A percentile compares a stretch with the other conserved stretches of the same genome.
phyloP scores from a whole-genome alignment of 2,113 vertebrate genomes.

The Helogale parvula region DNA sequence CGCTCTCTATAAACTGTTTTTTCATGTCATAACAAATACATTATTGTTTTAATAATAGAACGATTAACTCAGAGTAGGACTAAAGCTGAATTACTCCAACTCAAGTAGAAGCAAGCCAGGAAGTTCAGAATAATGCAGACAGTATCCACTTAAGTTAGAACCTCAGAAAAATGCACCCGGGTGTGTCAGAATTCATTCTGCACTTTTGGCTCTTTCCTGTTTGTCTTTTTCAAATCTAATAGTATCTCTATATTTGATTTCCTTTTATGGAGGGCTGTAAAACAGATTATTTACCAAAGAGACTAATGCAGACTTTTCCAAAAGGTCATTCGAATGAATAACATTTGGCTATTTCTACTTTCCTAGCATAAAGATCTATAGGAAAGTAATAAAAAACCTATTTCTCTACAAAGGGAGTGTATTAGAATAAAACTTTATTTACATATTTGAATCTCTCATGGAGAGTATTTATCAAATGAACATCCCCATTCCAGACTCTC shows the following conservation, averaged over 20 bases:
- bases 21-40: slow-evolving; percentile 82
- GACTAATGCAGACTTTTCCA: slow-evolving; percentile 61
- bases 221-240: slow-evolving; percentile 59
- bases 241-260: slow-evolving; percentile 52
- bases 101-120: slow-evolving; percentile 66
- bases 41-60: slow-evolving; percentile 83
- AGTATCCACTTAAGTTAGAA: slow-evolving; percentile 69
- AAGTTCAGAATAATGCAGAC: slow-evolving; percentile 53
- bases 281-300: slow-evolving; percentile 71
- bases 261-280: slow-evolving; percentile 27
- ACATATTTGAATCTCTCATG: slow-evolving; percentile 80
- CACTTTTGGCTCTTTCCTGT: slow-evolving; percentile 54
- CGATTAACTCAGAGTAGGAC: slow-evolving; percentile 73
- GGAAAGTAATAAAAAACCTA: slow-evolving; percentile 78
- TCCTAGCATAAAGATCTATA: slow-evolving; percentile 71
- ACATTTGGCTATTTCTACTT: slow-evolving; percentile 56
- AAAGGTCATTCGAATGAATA: slow-evolving; percentile 74
- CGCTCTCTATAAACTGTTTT: slow-evolving; percentile 80
- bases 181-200: slow-evolving; percentile 64
- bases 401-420: slow-evolving; percentile 75
- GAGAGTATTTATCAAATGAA: slow-evolving; percentile 83
- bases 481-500: slow-evolving; percentile 65
- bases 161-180: slow-evolving; percentile 64
- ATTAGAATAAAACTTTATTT: slow-evolving; percentile 81
- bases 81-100: slow-evolving; percentile 68